Evolutionary conservation across 2,113 vertebrate species (phyloP).

Genomic region (Tinamus guttatus): DNA sequence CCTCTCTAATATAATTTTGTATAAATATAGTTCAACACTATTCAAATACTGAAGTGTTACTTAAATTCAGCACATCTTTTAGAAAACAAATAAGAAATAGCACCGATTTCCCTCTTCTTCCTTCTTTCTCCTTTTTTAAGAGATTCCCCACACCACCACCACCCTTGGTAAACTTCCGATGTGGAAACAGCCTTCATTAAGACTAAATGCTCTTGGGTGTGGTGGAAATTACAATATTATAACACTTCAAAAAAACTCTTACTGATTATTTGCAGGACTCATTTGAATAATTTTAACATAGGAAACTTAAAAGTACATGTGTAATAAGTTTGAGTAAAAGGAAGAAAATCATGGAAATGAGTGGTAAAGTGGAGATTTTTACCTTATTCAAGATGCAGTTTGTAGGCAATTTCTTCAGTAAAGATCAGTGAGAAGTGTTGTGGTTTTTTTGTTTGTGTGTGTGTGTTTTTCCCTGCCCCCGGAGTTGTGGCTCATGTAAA

Average conservation of each 20-base stretch:
- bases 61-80: neutral
- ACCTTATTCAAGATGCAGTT: neutral
- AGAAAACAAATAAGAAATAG: neutral
- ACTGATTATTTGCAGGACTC: neutral
- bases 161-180: neutral
- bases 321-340: neutral
- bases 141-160: neutral
- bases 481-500: neutral
- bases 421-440: neutral
- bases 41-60: neutral
- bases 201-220: neutral
- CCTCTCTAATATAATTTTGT: neutral
- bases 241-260: neutral
- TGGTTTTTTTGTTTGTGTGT: neutral
- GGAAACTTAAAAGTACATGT: neutral
- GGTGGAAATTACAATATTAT: neutral
- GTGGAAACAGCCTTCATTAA: neutral
- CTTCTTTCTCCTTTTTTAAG: neutral
- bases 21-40: neutral
- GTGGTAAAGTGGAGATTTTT: neutral
- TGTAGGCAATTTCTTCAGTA: neutral
- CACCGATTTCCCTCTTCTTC: neutral
- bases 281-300: neutral
- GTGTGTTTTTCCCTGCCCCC: rapidly evolving
- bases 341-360: neutral